These are phyloP conservation scores for Buathra laborator DNA, from an alignment of 2,888 invertebrate genomes.

Conservation along the genomic window DNA sequence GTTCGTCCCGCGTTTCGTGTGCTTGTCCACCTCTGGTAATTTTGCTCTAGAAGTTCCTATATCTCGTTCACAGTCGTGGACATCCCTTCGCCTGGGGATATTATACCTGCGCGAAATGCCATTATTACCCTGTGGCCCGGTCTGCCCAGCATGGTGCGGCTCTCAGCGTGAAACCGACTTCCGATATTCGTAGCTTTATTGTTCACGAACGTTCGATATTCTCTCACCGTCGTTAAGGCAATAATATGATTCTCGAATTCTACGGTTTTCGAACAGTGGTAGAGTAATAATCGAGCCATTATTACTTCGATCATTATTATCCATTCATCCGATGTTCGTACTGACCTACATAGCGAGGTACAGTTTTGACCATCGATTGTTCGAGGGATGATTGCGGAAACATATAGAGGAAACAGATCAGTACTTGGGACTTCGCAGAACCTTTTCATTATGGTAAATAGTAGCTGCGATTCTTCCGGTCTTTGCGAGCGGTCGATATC, in stretches of 20 bases:
- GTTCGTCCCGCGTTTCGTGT: constrained; percentile 22
- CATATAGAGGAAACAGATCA: not conserved
- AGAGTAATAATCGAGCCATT: constrained; percentile 60
- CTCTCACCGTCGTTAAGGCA: not conserved
- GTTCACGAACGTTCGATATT: constrained; percentile 24
- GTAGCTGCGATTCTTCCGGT: not conserved
- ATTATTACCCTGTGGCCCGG: constrained; percentile 28
- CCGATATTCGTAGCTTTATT: constrained; percentile 58
- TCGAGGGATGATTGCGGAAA: constrained; percentile 5
- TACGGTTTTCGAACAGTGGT: constrained; percentile 43
- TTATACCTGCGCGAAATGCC: constrained; percentile 34
- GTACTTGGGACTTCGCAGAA: not conserved
- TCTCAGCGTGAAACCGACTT: constrained; percentile 57
- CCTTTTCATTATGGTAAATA: constrained; percentile 15
- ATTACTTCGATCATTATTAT: constrained; percentile 54
- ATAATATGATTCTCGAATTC: constrained; percentile 53
- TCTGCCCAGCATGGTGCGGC: constrained; percentile 30
- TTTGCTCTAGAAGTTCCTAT: constrained; percentile 34
- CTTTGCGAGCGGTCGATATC: not conserved
- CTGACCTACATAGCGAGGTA: not conserved
- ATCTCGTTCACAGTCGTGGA: constrained; percentile 14
- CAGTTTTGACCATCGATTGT: not conserved
- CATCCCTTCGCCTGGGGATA: not conserved
- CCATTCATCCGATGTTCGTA: not conserved
- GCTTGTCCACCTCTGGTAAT: constrained; percentile 41